Evolutionary conservation across 2,888 invertebrate genomes (phyloP).

Genomic region (Saturnia pavonia): DNA sequence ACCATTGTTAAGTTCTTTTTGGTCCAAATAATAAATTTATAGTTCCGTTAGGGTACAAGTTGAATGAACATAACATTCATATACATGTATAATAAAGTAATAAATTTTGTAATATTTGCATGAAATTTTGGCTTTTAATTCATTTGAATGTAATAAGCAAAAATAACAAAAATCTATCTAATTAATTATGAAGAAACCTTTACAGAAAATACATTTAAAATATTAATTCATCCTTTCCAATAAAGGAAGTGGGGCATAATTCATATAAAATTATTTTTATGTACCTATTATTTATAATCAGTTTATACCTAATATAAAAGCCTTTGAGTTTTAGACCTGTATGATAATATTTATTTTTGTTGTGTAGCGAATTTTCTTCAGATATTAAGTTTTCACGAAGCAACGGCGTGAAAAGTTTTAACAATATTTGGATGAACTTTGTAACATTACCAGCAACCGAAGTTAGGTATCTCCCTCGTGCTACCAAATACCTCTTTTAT

Average conservation of each 20-base stretch:
- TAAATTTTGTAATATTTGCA: neutral
- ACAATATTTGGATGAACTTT: conserved; percentile 51
- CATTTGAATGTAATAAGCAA: no score
- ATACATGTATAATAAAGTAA: no score
- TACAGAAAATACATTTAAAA: no score
- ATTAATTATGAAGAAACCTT: no score
- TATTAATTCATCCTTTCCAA: no score
- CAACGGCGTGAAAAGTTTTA: conserved; percentile 46
- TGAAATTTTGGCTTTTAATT: neutral
- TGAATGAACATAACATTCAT: no score
- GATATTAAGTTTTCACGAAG: conserved; percentile 37
- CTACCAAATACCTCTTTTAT: conserved; percentile 34
- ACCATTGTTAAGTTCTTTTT: no score
- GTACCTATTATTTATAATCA: neutral
- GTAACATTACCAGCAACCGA: conserved; percentile 39
- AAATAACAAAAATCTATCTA: no score
- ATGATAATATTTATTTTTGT: neutral
- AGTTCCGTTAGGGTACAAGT: no score
- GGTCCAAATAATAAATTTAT: no score
- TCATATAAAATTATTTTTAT: no score
- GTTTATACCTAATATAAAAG: neutral
- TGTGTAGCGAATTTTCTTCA: conserved; percentile 9
- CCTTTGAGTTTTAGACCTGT: neutral
- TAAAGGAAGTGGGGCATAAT: no score
- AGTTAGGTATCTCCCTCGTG: conserved; percentile 29